Evolutionary conservation across 2,888 invertebrate genomes (phyloP).

Genomic region (Syritta pipiens): DNA sequence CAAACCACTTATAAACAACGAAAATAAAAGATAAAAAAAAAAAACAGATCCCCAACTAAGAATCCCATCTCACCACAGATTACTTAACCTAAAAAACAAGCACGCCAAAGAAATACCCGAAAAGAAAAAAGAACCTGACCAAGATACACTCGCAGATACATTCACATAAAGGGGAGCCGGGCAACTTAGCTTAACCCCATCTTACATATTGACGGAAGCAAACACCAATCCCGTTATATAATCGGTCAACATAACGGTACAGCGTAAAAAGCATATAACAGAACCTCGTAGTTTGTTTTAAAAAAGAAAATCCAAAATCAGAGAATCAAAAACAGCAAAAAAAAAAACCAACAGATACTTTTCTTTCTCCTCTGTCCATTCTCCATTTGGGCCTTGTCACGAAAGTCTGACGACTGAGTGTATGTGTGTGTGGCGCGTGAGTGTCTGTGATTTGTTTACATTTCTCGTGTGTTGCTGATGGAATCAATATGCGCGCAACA

Average conservation of each 20-base stretch:
- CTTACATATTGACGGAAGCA: slow-evolving; percentile 44
- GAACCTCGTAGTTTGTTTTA: slow-evolving; percentile 3
- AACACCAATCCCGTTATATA: slow-evolving; percentile 71
- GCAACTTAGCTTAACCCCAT: not conserved
- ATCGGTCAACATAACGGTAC: slow-evolving; percentile 73
- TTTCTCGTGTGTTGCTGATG: slow-evolving; percentile 6
- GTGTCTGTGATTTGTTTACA: slow-evolving; percentile 14
- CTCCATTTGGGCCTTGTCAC: not conserved
- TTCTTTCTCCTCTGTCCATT: slow-evolving; percentile 16
- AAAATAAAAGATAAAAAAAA: not conserved
- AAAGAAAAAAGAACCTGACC: not conserved
- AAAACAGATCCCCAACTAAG: slow-evolving; percentile 1
- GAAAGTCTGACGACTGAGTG: not conserved
- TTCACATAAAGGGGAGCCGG: not conserved
- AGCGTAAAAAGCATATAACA: slow-evolving; percentile 1
- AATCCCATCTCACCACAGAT: slow-evolving; percentile 21
- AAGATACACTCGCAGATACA: not conserved
- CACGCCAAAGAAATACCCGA: not conserved
- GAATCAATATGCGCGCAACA: slow-evolving; percentile 56
- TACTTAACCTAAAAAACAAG: slow-evolving; percentile 48
- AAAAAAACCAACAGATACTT: slow-evolving; percentile 20
- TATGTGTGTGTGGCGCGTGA: not conserved
- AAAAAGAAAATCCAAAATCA: not conserved
- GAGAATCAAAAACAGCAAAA: not conserved
- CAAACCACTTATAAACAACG: slow-evolving; percentile 1